Conservation (phyloP, 2,797 vertebrate species). For the Cryptoprocta ferox region DNA sequence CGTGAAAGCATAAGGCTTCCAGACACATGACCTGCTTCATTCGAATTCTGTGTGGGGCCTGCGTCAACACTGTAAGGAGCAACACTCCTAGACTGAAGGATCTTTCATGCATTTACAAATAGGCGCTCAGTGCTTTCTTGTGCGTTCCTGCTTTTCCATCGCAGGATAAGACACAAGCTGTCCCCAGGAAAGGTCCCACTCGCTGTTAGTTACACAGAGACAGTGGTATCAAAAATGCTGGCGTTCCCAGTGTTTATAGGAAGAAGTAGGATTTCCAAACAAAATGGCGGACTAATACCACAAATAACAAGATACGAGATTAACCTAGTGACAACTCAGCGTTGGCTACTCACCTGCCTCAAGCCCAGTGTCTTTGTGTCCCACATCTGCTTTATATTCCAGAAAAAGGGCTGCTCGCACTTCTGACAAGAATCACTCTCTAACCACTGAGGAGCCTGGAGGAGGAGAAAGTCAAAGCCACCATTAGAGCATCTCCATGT, state of each 20-base stretch:
- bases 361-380: conserved; percentile 95
- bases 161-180: background rate
- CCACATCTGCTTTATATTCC: conserved; percentile 97
- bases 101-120: background rate
- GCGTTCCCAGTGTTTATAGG: background rate
- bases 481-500: rapidly evolving
- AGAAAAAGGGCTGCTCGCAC: conserved; percentile 94
- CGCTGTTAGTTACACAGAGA: rapidly evolving
- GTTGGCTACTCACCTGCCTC: conserved; percentile 91
- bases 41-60: background rate
- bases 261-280: background rate
- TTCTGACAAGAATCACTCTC: conserved; percentile 94
- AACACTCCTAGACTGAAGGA: background rate
- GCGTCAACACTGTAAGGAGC: background rate
- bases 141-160: rapidly evolving
- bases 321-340: rapidly evolving
- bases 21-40: background rate
- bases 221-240: rapidly evolving
- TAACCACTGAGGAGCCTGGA: conserved; percentile 92
- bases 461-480: background rate
- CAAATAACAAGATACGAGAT: background rate
- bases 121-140: background rate
- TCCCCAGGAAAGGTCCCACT: background rate
- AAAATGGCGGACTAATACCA: background rate
- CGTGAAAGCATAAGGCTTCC: background rate